Conservation (phyloP, 2,888 invertebrate species). For the Lithophane leautieri region DNA sequence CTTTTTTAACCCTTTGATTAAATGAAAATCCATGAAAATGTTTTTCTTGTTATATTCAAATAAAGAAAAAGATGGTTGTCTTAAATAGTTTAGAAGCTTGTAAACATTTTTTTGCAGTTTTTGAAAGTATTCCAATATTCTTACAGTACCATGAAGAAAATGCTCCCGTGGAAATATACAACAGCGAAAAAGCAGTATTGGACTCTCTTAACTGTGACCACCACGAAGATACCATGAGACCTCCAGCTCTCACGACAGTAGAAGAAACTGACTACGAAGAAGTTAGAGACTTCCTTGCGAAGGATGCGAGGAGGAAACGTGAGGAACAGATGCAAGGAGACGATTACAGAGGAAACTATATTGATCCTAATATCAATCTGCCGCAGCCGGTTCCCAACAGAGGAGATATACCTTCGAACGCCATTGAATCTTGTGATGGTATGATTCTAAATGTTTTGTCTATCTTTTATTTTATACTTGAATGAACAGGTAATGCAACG, state of each 20-base stretch:
- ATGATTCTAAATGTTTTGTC: not conserved
- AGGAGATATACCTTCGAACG: slow-evolving; percentile 85
- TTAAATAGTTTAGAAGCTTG: not conserved
- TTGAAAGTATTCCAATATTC: not conserved
- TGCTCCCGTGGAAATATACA: slow-evolving; percentile 89
- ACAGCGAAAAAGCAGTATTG: slow-evolving; percentile 86
- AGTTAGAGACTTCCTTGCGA: slow-evolving; percentile 81
- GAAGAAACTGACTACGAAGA: slow-evolving; percentile 82
- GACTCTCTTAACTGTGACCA: slow-evolving; percentile 87
- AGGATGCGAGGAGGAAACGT: slow-evolving; percentile 79
- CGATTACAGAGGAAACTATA: slow-evolving; percentile 82
- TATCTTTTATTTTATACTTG: not conserved
- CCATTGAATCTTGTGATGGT: slow-evolving; percentile 88
- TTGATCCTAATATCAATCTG: slow-evolving; percentile 75
- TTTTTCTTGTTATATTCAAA: not conserved
- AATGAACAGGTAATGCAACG: not conserved
- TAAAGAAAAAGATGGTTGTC: not conserved
- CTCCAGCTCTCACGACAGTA: slow-evolving; percentile 77
- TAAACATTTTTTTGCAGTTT: not conserved
- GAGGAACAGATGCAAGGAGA: slow-evolving; percentile 86
- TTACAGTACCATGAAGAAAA: slow-evolving; percentile 91
- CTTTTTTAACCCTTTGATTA: not conserved
- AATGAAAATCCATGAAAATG: not conserved
- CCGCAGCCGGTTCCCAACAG: slow-evolving; percentile 74
- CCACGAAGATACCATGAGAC: slow-evolving; percentile 72